Base-by-base conservation (phyloP, 2,888 invertebrate species). In the Ennomos erosarius region DNA sequence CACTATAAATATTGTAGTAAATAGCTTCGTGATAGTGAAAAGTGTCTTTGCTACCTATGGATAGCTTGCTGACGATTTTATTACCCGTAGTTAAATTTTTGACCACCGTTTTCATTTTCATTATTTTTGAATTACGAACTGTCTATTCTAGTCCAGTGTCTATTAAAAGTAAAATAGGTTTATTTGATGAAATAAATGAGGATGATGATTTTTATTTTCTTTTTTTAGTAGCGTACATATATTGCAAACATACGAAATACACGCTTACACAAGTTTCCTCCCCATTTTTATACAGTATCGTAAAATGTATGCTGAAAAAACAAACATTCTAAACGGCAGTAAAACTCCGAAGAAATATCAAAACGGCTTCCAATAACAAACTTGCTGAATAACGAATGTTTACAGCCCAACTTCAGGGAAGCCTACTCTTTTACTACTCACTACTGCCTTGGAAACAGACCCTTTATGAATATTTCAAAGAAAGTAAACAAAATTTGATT, bases 311-410 rank as follows among this genome's bases (percentile, higher is more conserved):
- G 43, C 51, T 36, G 42, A 43, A 42, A 67, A 53, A 71, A 59
- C 68, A 68, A 69, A 72, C 67, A 51, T 55, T 55, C 55, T 64
- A 55, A 55, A 50, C 53, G 53, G 42, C 42, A 12, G 37, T 48
- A 58, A 54, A 52, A 48, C 43, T 56, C 47, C 46, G 58, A 67
- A 64, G 63, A 68, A 71, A 69, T 70, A 72, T 65, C 61, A 60
- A 68, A 74, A 61, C 66, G 68, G 67, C 64, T 73, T 67, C 68
- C 62, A 66, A 73, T 69, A 72, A 65, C 55, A 52, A 58, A 58
- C 54, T 65, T 42, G 33, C 42, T 57, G 51, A 62, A 59, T 50
- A 64, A 60, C 51, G 62, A 48, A 74, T 66, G 62, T 65, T 65
- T 66, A 73, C 64, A 57, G 59, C 51, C 49, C 10, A 59, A 69